phyloP scores from a whole-genome alignment of 1,140 invertebrate genomes.

The Drosophila navojoa region DNA sequence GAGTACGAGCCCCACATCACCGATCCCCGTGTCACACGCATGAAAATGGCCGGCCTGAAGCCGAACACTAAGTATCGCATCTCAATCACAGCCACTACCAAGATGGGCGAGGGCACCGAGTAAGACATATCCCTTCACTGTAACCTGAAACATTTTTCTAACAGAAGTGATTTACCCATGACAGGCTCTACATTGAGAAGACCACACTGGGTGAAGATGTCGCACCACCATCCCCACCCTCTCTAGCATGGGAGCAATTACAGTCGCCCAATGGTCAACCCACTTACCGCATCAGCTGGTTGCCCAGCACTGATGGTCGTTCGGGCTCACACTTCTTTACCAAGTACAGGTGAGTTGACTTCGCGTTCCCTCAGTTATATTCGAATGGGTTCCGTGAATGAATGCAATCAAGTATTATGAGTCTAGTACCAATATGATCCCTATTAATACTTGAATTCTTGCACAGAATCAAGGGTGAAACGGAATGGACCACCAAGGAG shows the following conservation, averaged over 20 bases:
- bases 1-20: slow-evolving; percentile 91
- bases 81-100: slow-evolving; percentile 92
- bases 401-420: too few relatives aligned
- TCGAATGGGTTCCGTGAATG: too few relatives aligned
- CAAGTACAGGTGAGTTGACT: slow-evolving; percentile 87
- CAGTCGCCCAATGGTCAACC: slow-evolving; percentile 90
- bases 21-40: slow-evolving; percentile 90
- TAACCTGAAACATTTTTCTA: not conserved
- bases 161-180: slow-evolving; percentile 6
- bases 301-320: slow-evolving; percentile 89
- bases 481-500: slow-evolving; percentile 86
- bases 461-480: slow-evolving; percentile 87
- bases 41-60: slow-evolving; percentile 93
- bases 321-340: slow-evolving; percentile 93
- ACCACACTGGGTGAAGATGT: slow-evolving; percentile 87
- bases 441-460: not conserved
- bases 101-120: slow-evolving; percentile 92
- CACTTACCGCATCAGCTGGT: slow-evolving; percentile 92
- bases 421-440: too few relatives aligned
- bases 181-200: slow-evolving; percentile 91
- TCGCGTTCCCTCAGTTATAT: too few relatives aligned
- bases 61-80: slow-evolving; percentile 95
- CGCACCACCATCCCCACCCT: slow-evolving; percentile 89
- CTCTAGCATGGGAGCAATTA: slow-evolving; percentile 89
- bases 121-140: slow-evolving; percentile 74